Percentiles rank a stretch among this genome's conserved stretches.
phyloP scores from a whole-genome alignment of 2,113 vertebrate genomes.

The Pan paniscus region DNA sequence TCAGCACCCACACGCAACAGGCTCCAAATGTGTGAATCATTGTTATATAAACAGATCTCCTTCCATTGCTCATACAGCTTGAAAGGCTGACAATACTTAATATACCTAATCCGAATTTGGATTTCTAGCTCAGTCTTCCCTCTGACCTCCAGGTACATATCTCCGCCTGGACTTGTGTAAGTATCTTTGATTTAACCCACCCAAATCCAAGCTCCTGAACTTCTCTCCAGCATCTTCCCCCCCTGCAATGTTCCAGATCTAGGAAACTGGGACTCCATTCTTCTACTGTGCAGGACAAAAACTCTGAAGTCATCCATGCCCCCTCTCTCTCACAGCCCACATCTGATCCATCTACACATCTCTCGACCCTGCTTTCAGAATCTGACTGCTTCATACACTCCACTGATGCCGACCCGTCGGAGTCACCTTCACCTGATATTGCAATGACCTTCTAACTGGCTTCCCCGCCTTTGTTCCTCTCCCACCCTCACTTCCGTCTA shows the following conservation, averaged over 20 bases:
- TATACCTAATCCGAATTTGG: too few relatives aligned
- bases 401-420: rapidly evolving
- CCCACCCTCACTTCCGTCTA: background rate
- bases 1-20: background rate
- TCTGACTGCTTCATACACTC: background rate
- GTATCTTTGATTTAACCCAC: background rate
- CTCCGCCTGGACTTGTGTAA: background rate
- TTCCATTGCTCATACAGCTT: background rate
- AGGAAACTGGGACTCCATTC: background rate
- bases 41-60: background rate
- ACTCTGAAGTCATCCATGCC: background rate
- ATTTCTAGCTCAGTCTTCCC: background rate
- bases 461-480: background rate
- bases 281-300: background rate
- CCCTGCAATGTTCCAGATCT: rapidly evolving
- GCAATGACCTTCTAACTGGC: background rate
- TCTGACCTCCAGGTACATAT: background rate
- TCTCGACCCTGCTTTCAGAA: background rate
- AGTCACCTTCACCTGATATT: background rate
- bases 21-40: background rate
- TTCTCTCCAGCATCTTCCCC: background rate
- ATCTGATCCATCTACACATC: background rate
- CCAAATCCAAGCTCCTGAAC: background rate
- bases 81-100: background rate
- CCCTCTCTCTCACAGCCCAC: background rate